Percentiles rank a stretch among this genome's conserved stretches.
Evolutionary conservation across 2,888 invertebrate genomes (phyloP).

Genomic region (Eurois occulta): DNA sequence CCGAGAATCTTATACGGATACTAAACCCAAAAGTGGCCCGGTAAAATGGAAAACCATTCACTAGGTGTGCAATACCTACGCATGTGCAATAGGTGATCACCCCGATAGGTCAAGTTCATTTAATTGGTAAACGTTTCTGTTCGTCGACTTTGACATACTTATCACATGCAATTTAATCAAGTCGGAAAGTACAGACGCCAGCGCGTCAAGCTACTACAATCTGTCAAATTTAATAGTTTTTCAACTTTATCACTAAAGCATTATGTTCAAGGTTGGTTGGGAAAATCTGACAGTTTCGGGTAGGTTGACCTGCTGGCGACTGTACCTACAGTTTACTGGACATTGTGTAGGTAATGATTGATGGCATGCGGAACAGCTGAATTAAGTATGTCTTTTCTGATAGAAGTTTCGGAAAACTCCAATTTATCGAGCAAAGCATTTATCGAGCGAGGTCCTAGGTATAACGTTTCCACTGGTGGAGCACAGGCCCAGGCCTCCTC

Average conservation of each 20-base stretch:
- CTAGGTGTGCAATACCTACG: constrained; percentile 11
- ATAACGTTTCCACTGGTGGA: background rate
- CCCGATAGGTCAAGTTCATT: constrained; percentile 50
- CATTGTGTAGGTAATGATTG: too few species aligned
- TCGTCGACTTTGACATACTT: constrained; percentile 54
- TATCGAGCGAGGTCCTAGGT: background rate
- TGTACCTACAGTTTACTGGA: background rate
- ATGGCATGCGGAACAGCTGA: background rate
- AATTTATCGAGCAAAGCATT: background rate
- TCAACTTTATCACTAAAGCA: too few species aligned
- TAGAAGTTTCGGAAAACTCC: background rate
- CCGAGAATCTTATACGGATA: background rate
- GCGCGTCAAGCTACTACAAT: too few species aligned
- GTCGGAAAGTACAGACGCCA: constrained; percentile 5
- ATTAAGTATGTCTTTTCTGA: background rate
- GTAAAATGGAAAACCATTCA: background rate
- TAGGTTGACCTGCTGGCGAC: too few species aligned
- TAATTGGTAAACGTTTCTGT: constrained; percentile 31
- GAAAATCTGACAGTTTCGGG: too few species aligned
- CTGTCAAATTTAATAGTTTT: too few species aligned
- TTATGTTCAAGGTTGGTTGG: too few species aligned
- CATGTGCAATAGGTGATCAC: constrained; percentile 44
- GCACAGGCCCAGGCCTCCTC: background rate
- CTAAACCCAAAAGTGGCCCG: background rate
- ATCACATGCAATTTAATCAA: constrained; percentile 9